Conservation (phyloP, 2,888 invertebrate species). For the Polyommatus iphigenia region DNA sequence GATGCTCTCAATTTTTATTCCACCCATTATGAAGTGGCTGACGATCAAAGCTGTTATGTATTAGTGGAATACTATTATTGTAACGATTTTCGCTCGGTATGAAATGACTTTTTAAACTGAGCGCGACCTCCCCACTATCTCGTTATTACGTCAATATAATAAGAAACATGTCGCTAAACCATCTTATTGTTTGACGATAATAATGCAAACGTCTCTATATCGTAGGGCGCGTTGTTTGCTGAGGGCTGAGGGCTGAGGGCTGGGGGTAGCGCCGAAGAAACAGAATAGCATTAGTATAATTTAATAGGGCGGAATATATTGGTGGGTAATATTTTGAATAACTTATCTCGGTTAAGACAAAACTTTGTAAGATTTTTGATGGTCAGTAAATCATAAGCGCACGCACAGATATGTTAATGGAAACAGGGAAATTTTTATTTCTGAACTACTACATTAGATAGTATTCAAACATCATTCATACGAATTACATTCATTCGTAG, state of each 20-base stretch:
- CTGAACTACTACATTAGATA: too few species aligned
- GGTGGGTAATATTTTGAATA: neutral
- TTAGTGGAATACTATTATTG: too few species aligned
- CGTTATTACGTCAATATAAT: constrained; percentile 18
- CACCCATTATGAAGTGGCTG: too few species aligned
- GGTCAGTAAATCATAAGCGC: neutral
- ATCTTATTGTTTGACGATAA: constrained; percentile 50
- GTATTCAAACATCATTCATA: too few species aligned
- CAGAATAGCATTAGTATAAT: constrained; percentile 19
- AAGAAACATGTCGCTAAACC: constrained; percentile 36
- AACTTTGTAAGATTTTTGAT: neutral
- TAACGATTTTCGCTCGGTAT: too few species aligned
- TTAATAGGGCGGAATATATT: constrained; percentile 7
- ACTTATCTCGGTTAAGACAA: neutral
- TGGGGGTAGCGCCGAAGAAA: neutral
- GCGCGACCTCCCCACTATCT: too few species aligned
- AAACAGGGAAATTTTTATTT: neutral
- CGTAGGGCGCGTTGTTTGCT: constrained; percentile 44
- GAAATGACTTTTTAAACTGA: too few species aligned
- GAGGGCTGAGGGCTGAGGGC: neutral
- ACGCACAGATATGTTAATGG: too few species aligned
- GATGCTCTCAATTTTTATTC: too few species aligned
- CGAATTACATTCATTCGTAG: too few species aligned
- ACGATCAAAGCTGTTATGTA: too few species aligned
- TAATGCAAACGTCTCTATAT: constrained; percentile 53